A percentile compares a stretch with the other conserved stretches of the same genome.
Evolutionary conservation across 2,797 vertebrate genomes (phyloP).

Genomic region (Ceyx erithaca): DNA sequence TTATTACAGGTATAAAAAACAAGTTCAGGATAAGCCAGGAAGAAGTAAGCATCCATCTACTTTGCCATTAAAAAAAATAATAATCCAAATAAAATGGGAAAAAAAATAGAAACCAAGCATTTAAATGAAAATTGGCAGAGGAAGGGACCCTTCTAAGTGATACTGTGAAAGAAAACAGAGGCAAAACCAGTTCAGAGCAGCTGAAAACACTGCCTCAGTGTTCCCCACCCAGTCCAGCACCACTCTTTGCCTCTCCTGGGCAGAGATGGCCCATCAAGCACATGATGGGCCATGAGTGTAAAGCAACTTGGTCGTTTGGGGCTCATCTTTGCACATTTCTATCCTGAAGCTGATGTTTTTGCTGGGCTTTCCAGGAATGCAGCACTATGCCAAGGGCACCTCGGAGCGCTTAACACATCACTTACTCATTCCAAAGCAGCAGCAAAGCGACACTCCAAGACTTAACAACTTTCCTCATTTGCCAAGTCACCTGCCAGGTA

Average conservation of each 20-base stretch:
- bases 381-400: neutral
- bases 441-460: neutral
- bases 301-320: neutral
- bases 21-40: neutral
- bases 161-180: neutral
- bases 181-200: neutral
- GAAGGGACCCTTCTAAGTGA: neutral
- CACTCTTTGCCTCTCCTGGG: neutral
- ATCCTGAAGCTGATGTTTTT: neutral
- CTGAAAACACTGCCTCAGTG: neutral
- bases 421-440: neutral
- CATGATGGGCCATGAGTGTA: fast-evolving
- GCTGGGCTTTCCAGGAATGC: neutral
- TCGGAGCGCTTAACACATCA: neutral
- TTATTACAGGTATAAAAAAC: neutral
- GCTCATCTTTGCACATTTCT: neutral
- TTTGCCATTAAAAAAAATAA: neutral
- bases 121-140: neutral
- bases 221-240: neutral
- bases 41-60: neutral
- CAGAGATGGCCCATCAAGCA: neutral
- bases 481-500: neutral
- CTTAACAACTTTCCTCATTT: neutral
- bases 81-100: neutral
- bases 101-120: neutral